Conservation (phyloP, 2,888 invertebrate species). For the Cryptosula pallasiana region DNA sequence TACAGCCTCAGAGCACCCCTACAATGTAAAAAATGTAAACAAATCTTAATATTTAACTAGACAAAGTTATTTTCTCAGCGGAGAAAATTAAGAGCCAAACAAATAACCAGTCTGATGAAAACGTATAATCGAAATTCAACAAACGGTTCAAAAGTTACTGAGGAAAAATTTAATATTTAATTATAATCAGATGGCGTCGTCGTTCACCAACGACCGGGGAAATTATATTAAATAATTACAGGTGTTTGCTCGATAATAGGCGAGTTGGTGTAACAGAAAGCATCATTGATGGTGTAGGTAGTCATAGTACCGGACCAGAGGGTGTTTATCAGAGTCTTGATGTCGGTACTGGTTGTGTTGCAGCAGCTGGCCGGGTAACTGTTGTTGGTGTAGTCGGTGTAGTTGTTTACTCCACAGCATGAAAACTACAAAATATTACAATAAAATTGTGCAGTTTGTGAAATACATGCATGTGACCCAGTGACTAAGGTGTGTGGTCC, state of each 20-base stretch:
- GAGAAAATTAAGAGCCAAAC: no score
- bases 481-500: no score
- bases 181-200: no score
- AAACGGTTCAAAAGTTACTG: no score
- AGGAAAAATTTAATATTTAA: no score
- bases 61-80: no score
- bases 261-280: neutral
- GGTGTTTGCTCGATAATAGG: neutral
- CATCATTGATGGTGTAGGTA: neutral
- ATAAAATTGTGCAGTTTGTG: no score
- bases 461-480: no score
- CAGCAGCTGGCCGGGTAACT: neutral
- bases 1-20: neutral
- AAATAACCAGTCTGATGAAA: no score
- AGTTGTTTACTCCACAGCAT: slow-evolving; percentile 23
- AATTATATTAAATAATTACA: slow-evolving; percentile 1
- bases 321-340: neutral
- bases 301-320: neutral
- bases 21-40: no score
- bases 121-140: no score
- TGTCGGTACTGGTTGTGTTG: neutral
- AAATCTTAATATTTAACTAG: no score
- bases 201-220: neutral
- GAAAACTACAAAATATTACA: neutral
- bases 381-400: slow-evolving; percentile 14